phyloP scores from a whole-genome alignment of 2,113 vertebrate species.

The Heloderma charlesbogerti region DNA sequence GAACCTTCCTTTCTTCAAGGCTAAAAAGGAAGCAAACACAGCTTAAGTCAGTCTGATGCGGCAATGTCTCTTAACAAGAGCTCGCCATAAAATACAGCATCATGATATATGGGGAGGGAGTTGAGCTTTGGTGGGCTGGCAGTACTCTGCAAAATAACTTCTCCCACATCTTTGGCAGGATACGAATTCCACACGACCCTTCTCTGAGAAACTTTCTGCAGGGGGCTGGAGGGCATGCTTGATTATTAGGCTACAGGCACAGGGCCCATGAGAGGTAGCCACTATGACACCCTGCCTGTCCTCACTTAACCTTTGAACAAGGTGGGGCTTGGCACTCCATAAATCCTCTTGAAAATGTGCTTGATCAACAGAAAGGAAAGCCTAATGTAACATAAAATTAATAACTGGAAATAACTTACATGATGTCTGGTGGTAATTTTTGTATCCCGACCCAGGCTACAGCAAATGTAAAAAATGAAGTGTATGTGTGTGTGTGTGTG shows the following conservation, averaged over 20 bases:
- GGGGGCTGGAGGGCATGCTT: neutral
- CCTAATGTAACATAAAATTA: neutral
- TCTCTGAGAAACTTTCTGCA: neutral
- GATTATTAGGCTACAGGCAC: neutral
- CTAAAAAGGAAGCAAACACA: conserved; percentile 73
- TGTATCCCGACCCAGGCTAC: neutral
- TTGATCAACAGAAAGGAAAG: neutral
- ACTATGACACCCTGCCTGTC: neutral
- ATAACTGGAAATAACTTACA: neutral
- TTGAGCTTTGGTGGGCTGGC: neutral
- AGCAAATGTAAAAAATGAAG: neutral
- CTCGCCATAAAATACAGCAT: too few relatives aligned
- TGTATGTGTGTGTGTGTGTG: neutral
- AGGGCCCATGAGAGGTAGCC: neutral
- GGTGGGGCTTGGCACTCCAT: neutral
- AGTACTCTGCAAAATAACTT: neutral
- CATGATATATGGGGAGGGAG: too few relatives aligned
- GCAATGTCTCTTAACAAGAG: too few relatives aligned
- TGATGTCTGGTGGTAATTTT: neutral
- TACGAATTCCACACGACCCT: too few relatives aligned
- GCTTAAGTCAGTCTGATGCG: neutral
- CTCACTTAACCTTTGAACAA: neutral
- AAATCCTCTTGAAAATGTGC: neutral
- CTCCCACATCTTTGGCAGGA: neutral
- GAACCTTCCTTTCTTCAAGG: conserved; percentile 95